These are phyloP conservation scores for Clarias fuscus DNA, from an alignment of 2,797 vertebrate species.

Conservation along the genomic window DNA sequence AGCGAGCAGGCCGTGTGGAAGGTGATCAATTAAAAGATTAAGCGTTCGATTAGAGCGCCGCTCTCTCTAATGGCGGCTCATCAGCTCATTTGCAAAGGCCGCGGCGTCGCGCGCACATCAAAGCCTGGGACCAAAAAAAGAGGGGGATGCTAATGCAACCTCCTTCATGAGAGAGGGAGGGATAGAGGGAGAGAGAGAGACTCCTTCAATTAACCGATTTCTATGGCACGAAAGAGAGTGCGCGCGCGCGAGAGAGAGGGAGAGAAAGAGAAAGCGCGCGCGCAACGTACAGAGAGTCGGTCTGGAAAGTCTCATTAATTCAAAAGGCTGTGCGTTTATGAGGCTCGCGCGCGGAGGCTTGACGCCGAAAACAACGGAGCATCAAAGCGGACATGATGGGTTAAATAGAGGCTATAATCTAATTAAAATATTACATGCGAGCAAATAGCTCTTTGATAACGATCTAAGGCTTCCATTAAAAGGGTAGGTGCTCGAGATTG, in stretches of 20 bases:
- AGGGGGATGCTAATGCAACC: conserved; percentile 93
- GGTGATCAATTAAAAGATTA: conserved; percentile 99
- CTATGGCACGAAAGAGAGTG: conserved; percentile 81
- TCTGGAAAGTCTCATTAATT: conserved; percentile 94
- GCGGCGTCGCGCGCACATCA: conserved; percentile 90
- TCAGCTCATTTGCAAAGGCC: conserved; percentile 98
- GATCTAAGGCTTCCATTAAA: conserved; percentile 93
- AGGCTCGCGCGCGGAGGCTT: conserved; percentile 92
- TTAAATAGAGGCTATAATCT: conserved; percentile 99
- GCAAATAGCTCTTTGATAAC: conserved; percentile 99
- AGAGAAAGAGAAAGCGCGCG: conserved; percentile 56
- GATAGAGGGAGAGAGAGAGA: conserved; percentile 89
- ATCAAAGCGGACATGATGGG: conserved; percentile 98
- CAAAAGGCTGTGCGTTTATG: conserved; percentile 91
- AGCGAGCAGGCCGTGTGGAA: conserved; percentile 78
- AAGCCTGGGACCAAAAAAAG: conserved; percentile 87
- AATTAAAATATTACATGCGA: conserved; percentile 98
- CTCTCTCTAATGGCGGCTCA: conserved; percentile 88
- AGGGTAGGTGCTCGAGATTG: conserved; percentile 85
- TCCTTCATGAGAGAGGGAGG: conserved; percentile 85
- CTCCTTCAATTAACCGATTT: conserved; percentile 99
- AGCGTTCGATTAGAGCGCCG: conserved; percentile 74
- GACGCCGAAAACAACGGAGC: conserved; percentile 87
- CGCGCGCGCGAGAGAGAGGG: conserved; percentile 61
- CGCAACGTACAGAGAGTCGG: conserved; percentile 82